A percentile compares a stretch with the other conserved stretches of the same genome.
phyloP scores from a whole-genome alignment of 2,888 invertebrate species.

The Ochlodes sylvanus region DNA sequence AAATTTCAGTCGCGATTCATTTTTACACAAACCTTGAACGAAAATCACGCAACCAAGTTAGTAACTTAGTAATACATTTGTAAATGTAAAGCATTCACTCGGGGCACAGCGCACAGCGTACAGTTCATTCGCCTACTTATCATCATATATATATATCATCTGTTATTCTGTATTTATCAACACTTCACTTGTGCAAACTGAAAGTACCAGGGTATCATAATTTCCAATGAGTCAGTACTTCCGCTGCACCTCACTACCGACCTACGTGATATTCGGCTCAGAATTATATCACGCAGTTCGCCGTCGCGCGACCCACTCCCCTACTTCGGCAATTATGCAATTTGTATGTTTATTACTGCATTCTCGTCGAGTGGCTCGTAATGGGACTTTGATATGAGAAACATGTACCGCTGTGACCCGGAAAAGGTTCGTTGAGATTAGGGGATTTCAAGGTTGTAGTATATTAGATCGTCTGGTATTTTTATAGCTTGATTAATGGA shows the following conservation, averaged over 20 bases:
- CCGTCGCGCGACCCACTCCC: constrained; percentile 55
- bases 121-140: constrained; percentile 1
- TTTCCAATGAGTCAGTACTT: constrained; percentile 27
- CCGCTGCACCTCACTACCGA: constrained; percentile 36
- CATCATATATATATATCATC: not conserved
- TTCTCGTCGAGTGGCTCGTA: constrained; percentile 53
- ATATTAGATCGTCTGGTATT: constrained; percentile 3
- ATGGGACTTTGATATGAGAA: constrained; percentile 30
- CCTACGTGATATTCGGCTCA: constrained; percentile 56
- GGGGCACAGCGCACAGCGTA: not conserved
- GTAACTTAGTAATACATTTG: too few species aligned
- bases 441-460: constrained; percentile 29
- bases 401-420: constrained; percentile 27
- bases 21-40: too few species aligned
- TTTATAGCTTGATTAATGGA: not conserved
- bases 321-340: constrained; percentile 59
- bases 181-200: constrained; percentile 9
- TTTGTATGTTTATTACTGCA: constrained; percentile 47
- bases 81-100: too few species aligned
- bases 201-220: constrained; percentile 30
- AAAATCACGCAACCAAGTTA: too few species aligned
- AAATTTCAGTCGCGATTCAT: too few species aligned
- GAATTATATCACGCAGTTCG: constrained; percentile 39
- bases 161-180: constrained; percentile 1
- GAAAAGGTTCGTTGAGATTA: constrained; percentile 31